Evolutionary conservation across 1,140 invertebrate genomes (phyloP).

Genomic region (Saccostrea cuccullata): DNA sequence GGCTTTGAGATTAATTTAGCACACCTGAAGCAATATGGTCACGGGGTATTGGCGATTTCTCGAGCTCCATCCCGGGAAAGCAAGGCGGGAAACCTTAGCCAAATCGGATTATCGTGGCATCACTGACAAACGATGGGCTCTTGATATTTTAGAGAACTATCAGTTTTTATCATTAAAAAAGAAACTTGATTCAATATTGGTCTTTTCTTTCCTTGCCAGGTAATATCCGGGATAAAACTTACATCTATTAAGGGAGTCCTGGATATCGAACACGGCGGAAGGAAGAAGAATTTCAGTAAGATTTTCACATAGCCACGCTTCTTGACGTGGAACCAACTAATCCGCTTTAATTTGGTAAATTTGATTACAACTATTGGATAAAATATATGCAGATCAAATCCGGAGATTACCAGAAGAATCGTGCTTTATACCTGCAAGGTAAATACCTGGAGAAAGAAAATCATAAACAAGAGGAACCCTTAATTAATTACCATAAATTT

Average conservation of each 20-base stretch:
- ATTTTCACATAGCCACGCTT: constrained; percentile 17
- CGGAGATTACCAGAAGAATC: background rate
- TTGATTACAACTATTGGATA: constrained; percentile 2
- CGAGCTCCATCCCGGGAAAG: background rate
- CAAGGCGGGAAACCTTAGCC: constrained; percentile 21
- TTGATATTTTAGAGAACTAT: constrained; percentile 3
- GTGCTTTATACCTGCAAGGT: background rate
- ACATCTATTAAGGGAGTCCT: background rate
- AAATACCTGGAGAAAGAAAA: background rate
- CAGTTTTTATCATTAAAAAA: constrained; percentile 27
- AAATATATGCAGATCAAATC: background rate
- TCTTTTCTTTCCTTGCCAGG: background rate
- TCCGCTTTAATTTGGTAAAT: constrained; percentile 17
- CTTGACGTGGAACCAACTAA: constrained; percentile 15
- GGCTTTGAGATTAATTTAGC: constrained; percentile 30
- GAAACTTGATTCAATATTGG: constrained; percentile 18
- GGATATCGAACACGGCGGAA: constrained; percentile 8
- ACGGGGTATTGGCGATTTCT: constrained; percentile 21
- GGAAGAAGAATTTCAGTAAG: background rate
- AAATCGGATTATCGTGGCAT: constrained; percentile 9
- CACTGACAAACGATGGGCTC: constrained; percentile 28
- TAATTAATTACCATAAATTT: too few relatives aligned
- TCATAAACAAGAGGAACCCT: background rate
- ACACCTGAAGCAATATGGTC: constrained; percentile 38
- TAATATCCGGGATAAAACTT: constrained; percentile 6